Evolutionary conservation across 2,888 invertebrate genomes (phyloP), one percentile per base, ranked within the genome.

Genomic region (Acanthoscelides obtectus): DNA sequence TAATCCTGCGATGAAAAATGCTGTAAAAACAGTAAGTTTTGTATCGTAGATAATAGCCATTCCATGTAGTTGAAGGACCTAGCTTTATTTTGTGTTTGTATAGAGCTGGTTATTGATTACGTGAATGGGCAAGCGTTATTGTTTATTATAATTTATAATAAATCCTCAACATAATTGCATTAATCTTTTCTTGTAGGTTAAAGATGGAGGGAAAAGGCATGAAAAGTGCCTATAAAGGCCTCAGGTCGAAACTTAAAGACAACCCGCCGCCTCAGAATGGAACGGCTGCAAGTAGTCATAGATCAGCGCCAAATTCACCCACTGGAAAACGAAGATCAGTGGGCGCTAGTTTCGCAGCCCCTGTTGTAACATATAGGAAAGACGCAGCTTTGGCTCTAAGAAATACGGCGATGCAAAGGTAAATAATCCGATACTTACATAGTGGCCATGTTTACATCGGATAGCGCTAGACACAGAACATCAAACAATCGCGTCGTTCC

Each of bases 1-100:
- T 78, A 96, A 96, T 88, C 96, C 96, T 82, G 96, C 96, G 82
- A 92, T 97, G 86, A 95, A 94, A 88, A 94, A 93, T 86, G 96
- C 96, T 82, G 95, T 96, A 73, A 95, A 95, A 90, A 92, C 94
- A 89, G 96, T 96, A 91, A 94, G 94, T n/a, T n/a, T n/a, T n/a
- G n/a, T n/a, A n/a, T n/a, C n/a, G n/a, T n/a, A n/a, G n/a, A n/a
- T n/a, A n/a, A n/a, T n/a, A n/a, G n/a, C n/a, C n/a, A n/a, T n/a
- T n/a, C n/a, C n/a, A n/a, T n/a, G n/a, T n/a, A n/a, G n/a, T n/a
- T n/a, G n/a, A n/a, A n/a, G n/a, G n/a, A n/a, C n/a, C n/a, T n/a
- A n/a, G n/a, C n/a, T n/a, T n/a, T n/a, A n/a, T n/a, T n/a, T n/a
- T n/a, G n/a, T n/a, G n/a, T n/a, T n/a, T n/a, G n/a, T n/a, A n/a